Evolutionary conservation across 2,888 invertebrate species (phyloP).

Genomic region (Lomographa bimaculata): DNA sequence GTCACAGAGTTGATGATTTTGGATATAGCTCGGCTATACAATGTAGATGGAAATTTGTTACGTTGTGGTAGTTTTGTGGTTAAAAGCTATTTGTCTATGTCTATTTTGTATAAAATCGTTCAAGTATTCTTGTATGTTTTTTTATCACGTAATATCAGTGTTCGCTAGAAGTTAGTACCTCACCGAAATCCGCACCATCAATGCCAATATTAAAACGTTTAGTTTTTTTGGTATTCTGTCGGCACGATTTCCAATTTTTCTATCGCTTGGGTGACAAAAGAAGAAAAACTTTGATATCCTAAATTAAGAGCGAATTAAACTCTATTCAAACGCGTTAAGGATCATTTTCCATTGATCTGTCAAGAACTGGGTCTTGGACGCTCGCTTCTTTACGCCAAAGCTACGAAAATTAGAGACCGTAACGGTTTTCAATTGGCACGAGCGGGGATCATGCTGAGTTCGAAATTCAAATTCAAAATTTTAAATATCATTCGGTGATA

Average conservation of each 20-base stretch:
- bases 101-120: too few relatives aligned
- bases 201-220: slow-evolving; percentile 79
- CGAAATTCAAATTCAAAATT: slow-evolving; percentile 42
- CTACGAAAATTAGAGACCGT: slow-evolving; percentile 58
- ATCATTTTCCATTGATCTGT: slow-evolving; percentile 39
- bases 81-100: too few relatives aligned
- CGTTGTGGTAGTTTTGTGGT: too few relatives aligned
- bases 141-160: too few relatives aligned
- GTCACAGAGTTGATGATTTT: too few relatives aligned
- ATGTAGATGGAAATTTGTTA: too few relatives aligned
- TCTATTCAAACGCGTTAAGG: slow-evolving; percentile 43
- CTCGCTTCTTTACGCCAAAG: slow-evolving; percentile 57
- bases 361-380: slow-evolving; percentile 70
- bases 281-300: slow-evolving; percentile 47
- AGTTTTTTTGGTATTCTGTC: slow-evolving; percentile 56
- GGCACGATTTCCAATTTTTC: slow-evolving; percentile 79
- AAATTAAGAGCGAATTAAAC: slow-evolving; percentile 31
- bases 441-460: slow-evolving; percentile 50
- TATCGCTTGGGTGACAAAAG: slow-evolving; percentile 73
- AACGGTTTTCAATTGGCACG: slow-evolving; percentile 63
- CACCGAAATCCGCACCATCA: slow-evolving; percentile 67
- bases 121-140: too few relatives aligned
- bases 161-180: too few relatives aligned
- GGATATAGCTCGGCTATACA: too few relatives aligned
- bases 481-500: slow-evolving; percentile 3